Evolutionary conservation across 1,140 invertebrate genomes (phyloP).

Genomic region (Papilio xuthus): DNA sequence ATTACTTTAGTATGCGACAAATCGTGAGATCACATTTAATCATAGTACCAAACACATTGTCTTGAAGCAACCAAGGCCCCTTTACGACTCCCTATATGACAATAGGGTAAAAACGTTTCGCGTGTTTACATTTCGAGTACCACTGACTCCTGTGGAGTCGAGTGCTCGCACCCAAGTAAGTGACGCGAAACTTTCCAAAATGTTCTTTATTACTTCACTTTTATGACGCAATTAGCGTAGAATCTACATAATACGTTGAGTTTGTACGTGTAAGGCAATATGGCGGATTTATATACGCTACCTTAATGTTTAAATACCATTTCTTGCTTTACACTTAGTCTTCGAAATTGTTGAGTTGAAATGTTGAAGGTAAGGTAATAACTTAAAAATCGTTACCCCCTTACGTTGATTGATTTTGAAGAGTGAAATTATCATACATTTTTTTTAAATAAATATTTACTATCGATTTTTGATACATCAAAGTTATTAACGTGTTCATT

Average conservation of each 20-base stretch:
- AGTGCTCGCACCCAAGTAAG: slow-evolving; percentile 21
- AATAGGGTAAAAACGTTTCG: slow-evolving; percentile 34
- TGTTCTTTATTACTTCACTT: slow-evolving; percentile 36
- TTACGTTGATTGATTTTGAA: too few relatives aligned
- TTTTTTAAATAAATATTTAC: too few relatives aligned
- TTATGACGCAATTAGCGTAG: slow-evolving; percentile 37
- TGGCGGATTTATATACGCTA: neutral
- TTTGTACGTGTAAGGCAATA: slow-evolving; percentile 9
- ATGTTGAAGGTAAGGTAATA: too few relatives aligned
- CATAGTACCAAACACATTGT: slow-evolving; percentile 4
- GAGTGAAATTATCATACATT: too few relatives aligned
- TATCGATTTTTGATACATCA: too few relatives aligned
- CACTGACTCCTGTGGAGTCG: neutral
- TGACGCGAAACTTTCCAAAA: slow-evolving; percentile 31
- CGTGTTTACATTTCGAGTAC: slow-evolving; percentile 32
- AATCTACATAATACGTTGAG: slow-evolving; percentile 13
- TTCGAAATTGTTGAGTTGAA: neutral
- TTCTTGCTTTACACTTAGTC: neutral
- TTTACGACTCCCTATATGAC: slow-evolving; percentile 25
- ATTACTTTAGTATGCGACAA: neutral
- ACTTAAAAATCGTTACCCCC: too few relatives aligned
- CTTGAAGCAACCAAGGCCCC: slow-evolving; percentile 24
- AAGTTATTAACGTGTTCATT: too few relatives aligned
- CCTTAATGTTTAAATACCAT: neutral
- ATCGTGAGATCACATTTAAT: neutral